Percentiles rank a stretch among this genome's conserved stretches.
Evolutionary conservation across 2,888 invertebrate species (phyloP).

Genomic region (Girardia tigrina): DNA sequence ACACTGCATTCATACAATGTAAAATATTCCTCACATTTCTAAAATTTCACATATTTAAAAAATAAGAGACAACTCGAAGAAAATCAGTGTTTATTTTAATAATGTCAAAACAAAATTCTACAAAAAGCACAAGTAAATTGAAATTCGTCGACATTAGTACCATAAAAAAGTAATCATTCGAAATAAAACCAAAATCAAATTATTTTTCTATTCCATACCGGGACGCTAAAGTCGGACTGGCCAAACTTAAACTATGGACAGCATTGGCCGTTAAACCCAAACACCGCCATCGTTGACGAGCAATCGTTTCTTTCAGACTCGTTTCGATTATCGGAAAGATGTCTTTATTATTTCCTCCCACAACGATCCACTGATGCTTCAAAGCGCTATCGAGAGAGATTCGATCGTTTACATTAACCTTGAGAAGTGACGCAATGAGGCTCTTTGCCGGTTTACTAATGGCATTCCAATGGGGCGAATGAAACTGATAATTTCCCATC

Average conservation of each 20-base stretch:
- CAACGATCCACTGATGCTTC: conserved; percentile 26
- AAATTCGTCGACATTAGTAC: too few relatives aligned
- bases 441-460: conserved; percentile 29
- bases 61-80: too few relatives aligned
- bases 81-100: too few relatives aligned
- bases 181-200: conserved; percentile 11
- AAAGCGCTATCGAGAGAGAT: conserved; percentile 5
- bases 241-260: conserved; percentile 15
- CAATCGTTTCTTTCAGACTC: conserved; percentile 25
- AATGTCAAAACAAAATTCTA: too few relatives aligned
- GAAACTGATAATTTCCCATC: conserved; percentile 28
- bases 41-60: too few relatives aligned
- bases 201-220: conserved; percentile 26
- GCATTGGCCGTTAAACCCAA: conserved; percentile 26
- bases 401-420: conserved; percentile 26
- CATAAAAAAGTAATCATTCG: too few relatives aligned
- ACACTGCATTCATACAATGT: too few relatives aligned
- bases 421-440: conserved; percentile 20
- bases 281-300: conserved; percentile 32
- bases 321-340: conserved; percentile 27
- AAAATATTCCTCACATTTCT: too few relatives aligned
- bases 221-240: conserved; percentile 4
- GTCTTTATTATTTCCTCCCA: not conserved
- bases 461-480: conserved; percentile 29
- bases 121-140: too few relatives aligned